phyloP scores from a whole-genome alignment of 2,113 vertebrate genomes.

The Gulo gulo region DNA sequence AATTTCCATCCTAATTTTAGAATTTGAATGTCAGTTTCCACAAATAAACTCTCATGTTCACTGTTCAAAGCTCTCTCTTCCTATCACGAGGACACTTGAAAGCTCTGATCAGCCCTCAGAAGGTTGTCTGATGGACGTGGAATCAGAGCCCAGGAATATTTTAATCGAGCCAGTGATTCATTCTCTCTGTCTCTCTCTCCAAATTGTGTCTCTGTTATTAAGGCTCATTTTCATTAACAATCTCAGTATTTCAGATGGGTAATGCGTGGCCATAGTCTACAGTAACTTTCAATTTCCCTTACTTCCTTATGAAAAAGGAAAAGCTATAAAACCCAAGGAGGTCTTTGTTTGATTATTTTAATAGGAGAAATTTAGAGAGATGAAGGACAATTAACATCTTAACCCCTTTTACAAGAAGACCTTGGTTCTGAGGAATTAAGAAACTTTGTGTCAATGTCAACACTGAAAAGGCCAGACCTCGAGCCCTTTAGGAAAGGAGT shows the following conservation, averaged over 20 bases:
- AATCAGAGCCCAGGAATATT: background rate
- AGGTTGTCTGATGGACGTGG: background rate
- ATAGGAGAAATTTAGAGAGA: background rate
- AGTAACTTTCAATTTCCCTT: background rate
- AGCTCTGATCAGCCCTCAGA: background rate
- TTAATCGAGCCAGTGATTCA: background rate
- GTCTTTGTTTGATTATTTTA: background rate
- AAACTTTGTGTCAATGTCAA: background rate
- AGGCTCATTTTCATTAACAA: background rate
- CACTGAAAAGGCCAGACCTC: background rate
- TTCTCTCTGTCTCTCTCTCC: background rate
- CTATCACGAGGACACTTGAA: background rate
- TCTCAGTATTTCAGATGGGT: background rate
- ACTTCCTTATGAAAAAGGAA: background rate
- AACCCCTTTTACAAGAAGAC: background rate
- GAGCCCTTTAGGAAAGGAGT: background rate
- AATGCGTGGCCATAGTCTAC: background rate
- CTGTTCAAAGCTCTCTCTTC: background rate
- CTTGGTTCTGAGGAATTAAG: background rate
- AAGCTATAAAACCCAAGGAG: background rate
- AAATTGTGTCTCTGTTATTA: background rate
- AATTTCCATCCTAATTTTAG: conserved; percentile 29
- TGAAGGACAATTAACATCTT: background rate
- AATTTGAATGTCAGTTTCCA: conserved; percentile 2
- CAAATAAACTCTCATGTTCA: background rate